Percentiles rank a stretch among this genome's conserved stretches.
Conservation (phyloP, 2,113 vertebrate species). For the Hypocryptadius cinnamomeus region DNA sequence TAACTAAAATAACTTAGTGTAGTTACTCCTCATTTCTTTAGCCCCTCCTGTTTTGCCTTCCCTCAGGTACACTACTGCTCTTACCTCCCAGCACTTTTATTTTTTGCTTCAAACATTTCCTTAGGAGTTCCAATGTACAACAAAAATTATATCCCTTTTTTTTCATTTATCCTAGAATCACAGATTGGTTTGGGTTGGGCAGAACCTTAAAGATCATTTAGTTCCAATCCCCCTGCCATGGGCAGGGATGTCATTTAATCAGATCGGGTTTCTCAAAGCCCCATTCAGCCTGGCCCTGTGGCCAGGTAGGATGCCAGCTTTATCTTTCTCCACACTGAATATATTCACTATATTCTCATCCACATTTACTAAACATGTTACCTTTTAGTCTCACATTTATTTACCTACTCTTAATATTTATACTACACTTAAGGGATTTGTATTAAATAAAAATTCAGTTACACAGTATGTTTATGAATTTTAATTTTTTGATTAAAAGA, state of each 20-base stretch:
- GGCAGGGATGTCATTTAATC: background rate
- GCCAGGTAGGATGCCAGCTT: background rate
- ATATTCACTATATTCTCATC: background rate
- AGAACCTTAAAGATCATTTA: background rate
- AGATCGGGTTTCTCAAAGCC: background rate
- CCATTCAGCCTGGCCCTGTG: background rate
- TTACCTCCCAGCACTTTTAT: constrained; percentile 11
- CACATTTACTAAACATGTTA: background rate
- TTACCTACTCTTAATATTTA: background rate
- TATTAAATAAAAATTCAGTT: background rate
- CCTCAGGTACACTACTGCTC: background rate
- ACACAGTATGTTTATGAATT: background rate
- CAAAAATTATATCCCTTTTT: background rate
- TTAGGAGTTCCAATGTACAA: background rate
- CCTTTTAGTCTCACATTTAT: background rate
- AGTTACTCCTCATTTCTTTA: background rate
- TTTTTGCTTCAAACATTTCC: constrained; percentile 45
- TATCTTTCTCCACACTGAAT: background rate
- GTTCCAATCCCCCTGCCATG: background rate
- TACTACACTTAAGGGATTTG: background rate
- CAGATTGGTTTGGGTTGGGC: background rate
- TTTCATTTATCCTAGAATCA: background rate
- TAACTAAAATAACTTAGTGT: background rate
- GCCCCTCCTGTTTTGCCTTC: background rate
- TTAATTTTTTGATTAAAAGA: background rate